Evolutionary conservation across 1,140 invertebrate species (phyloP).

Genomic region (Trialeurodes vaporariorum): DNA sequence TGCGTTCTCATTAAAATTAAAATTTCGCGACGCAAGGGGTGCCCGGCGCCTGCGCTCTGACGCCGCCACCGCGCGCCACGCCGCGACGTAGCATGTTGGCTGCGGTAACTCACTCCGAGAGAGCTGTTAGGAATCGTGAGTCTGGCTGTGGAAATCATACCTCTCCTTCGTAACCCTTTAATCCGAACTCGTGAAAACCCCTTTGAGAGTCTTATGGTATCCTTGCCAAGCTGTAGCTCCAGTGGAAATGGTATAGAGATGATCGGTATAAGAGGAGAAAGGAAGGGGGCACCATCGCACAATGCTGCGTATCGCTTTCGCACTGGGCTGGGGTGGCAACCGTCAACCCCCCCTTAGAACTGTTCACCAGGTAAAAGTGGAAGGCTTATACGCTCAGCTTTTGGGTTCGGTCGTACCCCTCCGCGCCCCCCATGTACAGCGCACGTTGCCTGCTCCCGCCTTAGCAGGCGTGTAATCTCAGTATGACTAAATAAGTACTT

Average conservation of each 20-base stretch:
- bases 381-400: not conserved
- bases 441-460: not conserved
- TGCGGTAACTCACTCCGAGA: no score
- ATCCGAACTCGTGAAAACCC: not conserved
- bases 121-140: no score
- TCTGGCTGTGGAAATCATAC: not conserved
- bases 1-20: not conserved
- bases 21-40: not conserved
- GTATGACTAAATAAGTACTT: not conserved
- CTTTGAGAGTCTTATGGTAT: not conserved
- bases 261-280: not conserved
- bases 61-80: no score
- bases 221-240: not conserved
- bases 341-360: not conserved
- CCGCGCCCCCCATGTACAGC: no score
- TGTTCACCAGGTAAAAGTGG: no score
- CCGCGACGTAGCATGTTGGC: no score
- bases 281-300: not conserved
- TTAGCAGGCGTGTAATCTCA: not conserved
- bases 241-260: not conserved
- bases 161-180: not conserved
- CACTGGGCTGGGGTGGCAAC: no score
- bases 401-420: no score
- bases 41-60: no score
- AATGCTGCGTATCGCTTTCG: not conserved